phyloP scores from a whole-genome alignment of 2,797 vertebrate species.

The Acipenser ruthenus region DNA sequence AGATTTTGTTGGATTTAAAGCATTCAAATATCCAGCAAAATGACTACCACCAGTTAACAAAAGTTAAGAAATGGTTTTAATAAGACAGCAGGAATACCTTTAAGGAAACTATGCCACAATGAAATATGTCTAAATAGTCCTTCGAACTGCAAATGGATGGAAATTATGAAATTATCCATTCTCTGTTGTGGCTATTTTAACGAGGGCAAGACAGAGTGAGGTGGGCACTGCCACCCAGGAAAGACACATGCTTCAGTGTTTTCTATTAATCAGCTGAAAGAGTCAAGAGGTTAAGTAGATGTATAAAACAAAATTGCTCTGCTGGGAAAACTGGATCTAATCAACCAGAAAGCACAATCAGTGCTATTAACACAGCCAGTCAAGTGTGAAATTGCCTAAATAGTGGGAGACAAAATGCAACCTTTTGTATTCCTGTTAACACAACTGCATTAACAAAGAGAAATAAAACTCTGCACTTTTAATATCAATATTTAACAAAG shows the following conservation, averaged over 20 bases:
- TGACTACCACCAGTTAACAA: too few species aligned
- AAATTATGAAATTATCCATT: too few species aligned
- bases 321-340: conserved; percentile 29
- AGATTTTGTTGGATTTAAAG: too few species aligned
- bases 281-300: conserved; percentile 37
- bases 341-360: conserved; percentile 41
- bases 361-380: conserved; percentile 40
- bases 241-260: neutral
- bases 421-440: conserved; percentile 11
- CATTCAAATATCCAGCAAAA: too few species aligned
- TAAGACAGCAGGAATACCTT: too few species aligned
- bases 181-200: neutral
- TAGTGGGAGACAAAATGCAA: conserved; percentile 22
- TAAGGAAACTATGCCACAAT: too few species aligned
- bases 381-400: conserved; percentile 49
- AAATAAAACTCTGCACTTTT: neutral
- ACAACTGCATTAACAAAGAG: neutral
- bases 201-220: neutral
- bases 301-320: conserved; percentile 16
- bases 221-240: neutral
- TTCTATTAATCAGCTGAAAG: conserved; percentile 22
- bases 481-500: too few species aligned
- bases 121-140: too few species aligned
- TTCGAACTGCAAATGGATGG: too few species aligned
- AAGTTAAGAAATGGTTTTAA: too few species aligned